Percentiles rank a stretch among this genome's conserved stretches.
Conservation (phyloP, 2,888 invertebrate species). For the Melipona beecheii region DNA sequence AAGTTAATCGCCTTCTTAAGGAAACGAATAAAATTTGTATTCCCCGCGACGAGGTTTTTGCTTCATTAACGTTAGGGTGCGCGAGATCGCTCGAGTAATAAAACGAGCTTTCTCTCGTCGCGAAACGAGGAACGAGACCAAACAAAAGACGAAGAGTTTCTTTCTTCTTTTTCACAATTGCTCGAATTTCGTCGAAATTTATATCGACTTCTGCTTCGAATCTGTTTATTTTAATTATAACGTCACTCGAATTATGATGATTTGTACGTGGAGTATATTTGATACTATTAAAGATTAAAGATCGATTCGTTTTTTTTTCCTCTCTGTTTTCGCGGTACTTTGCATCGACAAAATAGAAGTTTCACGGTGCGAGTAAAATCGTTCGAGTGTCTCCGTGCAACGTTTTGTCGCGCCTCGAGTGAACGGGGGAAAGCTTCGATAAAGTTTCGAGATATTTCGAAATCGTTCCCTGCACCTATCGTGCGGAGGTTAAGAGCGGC, state of each 20-base stretch:
- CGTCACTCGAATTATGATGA: too few relatives aligned
- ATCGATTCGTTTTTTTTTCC: background rate
- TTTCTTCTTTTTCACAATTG: too few relatives aligned
- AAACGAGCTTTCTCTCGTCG: constrained; percentile 11
- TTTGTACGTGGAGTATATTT: too few relatives aligned
- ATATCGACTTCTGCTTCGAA: too few relatives aligned
- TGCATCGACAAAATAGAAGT: constrained; percentile 70
- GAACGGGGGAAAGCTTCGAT: constrained; percentile 74
- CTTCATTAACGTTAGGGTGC: background rate
- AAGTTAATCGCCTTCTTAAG: background rate
- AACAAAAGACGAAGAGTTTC: too few relatives aligned
- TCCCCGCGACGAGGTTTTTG: background rate
- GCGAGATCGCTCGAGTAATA: background rate
- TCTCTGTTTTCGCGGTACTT: constrained; percentile 31
- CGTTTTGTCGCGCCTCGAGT: constrained; percentile 74
- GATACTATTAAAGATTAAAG: too few relatives aligned
- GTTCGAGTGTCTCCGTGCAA: constrained; percentile 73
- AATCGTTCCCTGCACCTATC: constrained; percentile 69
- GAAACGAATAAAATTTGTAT: background rate
- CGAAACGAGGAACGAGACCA: too few relatives aligned
- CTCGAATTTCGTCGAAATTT: too few relatives aligned
- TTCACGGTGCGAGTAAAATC: constrained; percentile 74
- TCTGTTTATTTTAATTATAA: too few relatives aligned
- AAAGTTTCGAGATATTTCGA: constrained; percentile 79
- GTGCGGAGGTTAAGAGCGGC: constrained; percentile 29